Conservation (phyloP, 2,888 invertebrate species). For the Xylophagus ater region DNA sequence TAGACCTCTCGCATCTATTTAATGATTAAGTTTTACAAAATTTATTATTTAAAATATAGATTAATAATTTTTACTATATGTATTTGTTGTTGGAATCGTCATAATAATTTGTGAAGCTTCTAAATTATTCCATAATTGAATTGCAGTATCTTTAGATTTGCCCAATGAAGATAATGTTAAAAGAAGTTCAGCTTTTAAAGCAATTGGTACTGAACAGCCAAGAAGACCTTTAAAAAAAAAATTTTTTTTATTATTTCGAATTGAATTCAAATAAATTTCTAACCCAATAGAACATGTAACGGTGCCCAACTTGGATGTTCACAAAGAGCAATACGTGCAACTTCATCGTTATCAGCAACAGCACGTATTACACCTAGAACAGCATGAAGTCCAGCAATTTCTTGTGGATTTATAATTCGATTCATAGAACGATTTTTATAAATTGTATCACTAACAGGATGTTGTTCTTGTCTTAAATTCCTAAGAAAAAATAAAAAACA, state of each 20-base stretch:
- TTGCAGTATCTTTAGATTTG: slow-evolving; percentile 63
- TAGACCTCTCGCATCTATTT: neutral
- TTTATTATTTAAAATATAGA: neutral
- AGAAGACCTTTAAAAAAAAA: slow-evolving; percentile 51
- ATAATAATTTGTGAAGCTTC: slow-evolving; percentile 71
- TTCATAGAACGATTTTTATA: slow-evolving; percentile 46
- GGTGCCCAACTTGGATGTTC: slow-evolving; percentile 86
- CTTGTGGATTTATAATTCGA: slow-evolving; percentile 62
- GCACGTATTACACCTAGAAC: slow-evolving; percentile 67
- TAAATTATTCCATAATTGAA: slow-evolving; percentile 73
- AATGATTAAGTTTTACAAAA: neutral
- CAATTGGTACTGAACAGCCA: slow-evolving; percentile 74
- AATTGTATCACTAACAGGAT: slow-evolving; percentile 52
- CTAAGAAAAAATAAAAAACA: slow-evolving; percentile 31
- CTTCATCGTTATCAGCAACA: slow-evolving; percentile 69
- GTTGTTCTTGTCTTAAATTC: slow-evolving; percentile 58
- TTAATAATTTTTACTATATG: slow-evolving; percentile 35
- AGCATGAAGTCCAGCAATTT: slow-evolving; percentile 74
- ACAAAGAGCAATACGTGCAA: slow-evolving; percentile 68
- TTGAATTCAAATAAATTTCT: slow-evolving; percentile 32
- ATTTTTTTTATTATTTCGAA: neutral
- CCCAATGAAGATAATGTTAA: slow-evolving; percentile 66
- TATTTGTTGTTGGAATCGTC: slow-evolving; percentile 51
- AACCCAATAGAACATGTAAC: slow-evolving; percentile 63
- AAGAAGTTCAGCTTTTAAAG: slow-evolving; percentile 76